These are phyloP conservation scores for Nothoprocta pentlandii DNA, from an alignment of 2,113 vertebrate species.

Conservation along the genomic window DNA sequence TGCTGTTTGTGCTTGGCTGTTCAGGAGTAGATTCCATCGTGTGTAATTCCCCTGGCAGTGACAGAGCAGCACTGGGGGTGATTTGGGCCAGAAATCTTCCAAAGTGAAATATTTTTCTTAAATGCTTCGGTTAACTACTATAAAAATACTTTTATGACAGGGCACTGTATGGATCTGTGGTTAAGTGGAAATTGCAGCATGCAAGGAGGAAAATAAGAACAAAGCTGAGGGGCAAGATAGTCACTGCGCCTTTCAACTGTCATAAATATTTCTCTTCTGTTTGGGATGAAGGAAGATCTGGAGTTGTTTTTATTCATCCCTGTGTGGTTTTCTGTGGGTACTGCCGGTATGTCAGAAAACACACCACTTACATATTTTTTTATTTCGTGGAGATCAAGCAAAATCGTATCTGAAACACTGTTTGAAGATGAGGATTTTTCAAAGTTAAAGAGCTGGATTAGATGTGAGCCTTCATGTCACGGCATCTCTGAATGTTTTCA, in stretches of 20 bases:
- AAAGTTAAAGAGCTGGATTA: conserved; percentile 6
- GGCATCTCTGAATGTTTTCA: conserved; percentile 16
- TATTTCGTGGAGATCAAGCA: not conserved
- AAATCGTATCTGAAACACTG: not conserved
- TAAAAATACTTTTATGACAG: not conserved
- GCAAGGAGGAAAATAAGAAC: not conserved
- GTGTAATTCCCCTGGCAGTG: not conserved
- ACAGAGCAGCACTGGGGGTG: not conserved
- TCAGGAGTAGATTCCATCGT: not conserved
- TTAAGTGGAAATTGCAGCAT: not conserved
- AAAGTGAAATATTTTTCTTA: not conserved
- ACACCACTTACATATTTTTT: not conserved
- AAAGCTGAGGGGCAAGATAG: not conserved
- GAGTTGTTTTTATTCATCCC: not conserved
- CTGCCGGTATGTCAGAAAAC: not conserved
- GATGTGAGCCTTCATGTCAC: not conserved
- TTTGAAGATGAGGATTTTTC: conserved; percentile 20
- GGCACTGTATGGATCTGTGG: not conserved
- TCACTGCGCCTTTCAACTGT: not conserved
- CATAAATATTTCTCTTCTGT: not conserved
- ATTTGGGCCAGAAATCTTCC: not conserved
- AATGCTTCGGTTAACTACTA: not conserved
- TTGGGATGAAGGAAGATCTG: not conserved
- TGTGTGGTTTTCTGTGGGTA: not conserved
- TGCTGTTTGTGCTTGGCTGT: not conserved